phyloP scores from a whole-genome alignment of 2,113 vertebrate genomes.

The Sinocyclocheilus grahami region DNA sequence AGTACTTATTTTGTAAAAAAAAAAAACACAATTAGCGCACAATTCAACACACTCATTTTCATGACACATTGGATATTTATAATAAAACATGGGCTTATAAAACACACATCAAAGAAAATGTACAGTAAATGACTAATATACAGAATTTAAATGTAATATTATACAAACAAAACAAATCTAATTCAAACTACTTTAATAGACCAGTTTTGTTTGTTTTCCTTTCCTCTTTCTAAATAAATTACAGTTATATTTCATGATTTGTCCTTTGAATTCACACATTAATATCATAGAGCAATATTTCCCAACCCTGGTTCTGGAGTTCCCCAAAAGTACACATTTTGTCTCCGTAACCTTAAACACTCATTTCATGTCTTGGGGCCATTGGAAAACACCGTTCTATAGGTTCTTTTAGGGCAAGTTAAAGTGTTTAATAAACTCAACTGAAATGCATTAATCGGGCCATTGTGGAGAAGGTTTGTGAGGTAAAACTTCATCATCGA shows the following conservation, averaged over 20 bases:
- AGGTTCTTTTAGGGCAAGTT: background rate
- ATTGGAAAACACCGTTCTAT: background rate
- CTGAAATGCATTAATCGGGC: background rate
- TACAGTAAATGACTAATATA: background rate
- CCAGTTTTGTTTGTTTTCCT: background rate
- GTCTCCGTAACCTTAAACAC: background rate
- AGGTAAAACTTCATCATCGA: slow-evolving; percentile 29
- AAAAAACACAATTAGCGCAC: background rate
- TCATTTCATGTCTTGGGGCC: background rate
- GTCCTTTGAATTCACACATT: background rate
- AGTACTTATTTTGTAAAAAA: background rate
- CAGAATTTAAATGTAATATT: background rate
- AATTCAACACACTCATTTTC: background rate
- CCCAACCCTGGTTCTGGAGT: background rate
- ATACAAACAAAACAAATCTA: background rate
- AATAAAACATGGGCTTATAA: background rate
- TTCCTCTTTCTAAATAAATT: background rate
- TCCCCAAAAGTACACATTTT: background rate
- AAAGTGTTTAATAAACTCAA: background rate
- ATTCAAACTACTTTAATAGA: background rate
- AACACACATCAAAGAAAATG: background rate
- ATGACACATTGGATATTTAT: background rate
- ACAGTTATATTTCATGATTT: background rate
- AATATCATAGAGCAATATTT: background rate
- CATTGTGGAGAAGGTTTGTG: background rate